A percentile compares a stretch with the other conserved stretches of the same genome.
These are phyloP conservation scores for Drosophila suzukii DNA, from an alignment of 1,140 invertebrate species.

Conservation along the genomic window DNA sequence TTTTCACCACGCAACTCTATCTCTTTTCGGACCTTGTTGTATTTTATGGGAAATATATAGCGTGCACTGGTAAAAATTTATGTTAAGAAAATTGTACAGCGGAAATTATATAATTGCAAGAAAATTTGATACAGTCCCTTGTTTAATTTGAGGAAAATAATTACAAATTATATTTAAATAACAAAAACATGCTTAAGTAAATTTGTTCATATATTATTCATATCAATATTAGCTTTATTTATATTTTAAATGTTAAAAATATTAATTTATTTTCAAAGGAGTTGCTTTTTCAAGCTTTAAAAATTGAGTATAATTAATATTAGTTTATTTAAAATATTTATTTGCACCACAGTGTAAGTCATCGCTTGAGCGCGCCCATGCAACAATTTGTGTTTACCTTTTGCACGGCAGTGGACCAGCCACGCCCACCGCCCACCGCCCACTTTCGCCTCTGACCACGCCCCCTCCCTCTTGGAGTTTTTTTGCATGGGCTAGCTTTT, in stretches of 20 bases:
- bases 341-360: slow-evolving; percentile 11
- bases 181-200: too few species aligned
- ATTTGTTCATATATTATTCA: too few species aligned
- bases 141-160: too few species aligned
- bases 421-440: neutral
- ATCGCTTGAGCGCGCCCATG: slow-evolving; percentile 25
- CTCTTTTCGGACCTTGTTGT: neutral
- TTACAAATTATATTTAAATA: too few species aligned
- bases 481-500: slow-evolving; percentile 45
- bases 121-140: too few species aligned
- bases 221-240: too few species aligned
- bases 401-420: slow-evolving; percentile 17
- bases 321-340: neutral
- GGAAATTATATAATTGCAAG: too few species aligned
- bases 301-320: neutral
- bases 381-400: slow-evolving; percentile 61
- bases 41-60: slow-evolving; percentile 1
- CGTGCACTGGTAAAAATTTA: neutral
- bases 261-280: too few species aligned
- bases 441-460: neutral
- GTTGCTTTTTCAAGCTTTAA: too few species aligned
- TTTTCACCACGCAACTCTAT: slow-evolving; percentile 1
- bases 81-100: too few species aligned
- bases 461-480: neutral
- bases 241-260: too few species aligned